Evolutionary conservation across 2,888 invertebrate species (phyloP), one percentile per base, ranked within the genome.

Genomic region (Ichneumoninae sp.): DNA sequence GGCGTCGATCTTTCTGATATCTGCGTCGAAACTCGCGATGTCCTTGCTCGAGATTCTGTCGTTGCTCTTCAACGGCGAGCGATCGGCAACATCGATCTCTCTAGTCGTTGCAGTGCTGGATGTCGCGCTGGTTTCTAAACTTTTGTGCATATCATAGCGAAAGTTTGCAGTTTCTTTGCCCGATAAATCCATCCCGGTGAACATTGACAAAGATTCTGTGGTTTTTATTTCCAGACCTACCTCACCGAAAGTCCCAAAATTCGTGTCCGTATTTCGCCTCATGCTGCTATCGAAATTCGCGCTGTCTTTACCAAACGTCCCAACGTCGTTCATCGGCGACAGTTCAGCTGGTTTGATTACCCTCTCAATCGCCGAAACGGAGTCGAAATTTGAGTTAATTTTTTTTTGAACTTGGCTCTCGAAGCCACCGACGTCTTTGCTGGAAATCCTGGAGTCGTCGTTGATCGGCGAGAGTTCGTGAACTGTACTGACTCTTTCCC

Each of bases 61-160:
- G 16, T 40, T n/a, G 22, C 54, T 52, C 1, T 40, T 66, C 26
- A 66, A 40, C 40, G 54, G 54, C 52, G 66, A 66, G 5, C 40
- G 30, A 26, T 80, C 82, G 62, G 74, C 30, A 77, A 77, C 10
- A 65, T 33, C 50, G 47, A 44, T 72, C 1, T 83, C 74, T 44
- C 54, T 33, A 22, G 22, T 36, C 30, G 33, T 26, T 44, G 36
- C 26, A 0, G 1, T 36, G n/a, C 47, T 50, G 19, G 65, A 50
- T 22, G 68, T 50, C 22, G 33, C 50, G 70, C 40, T 22, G 1
- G 52, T 1, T 26, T 77, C 65, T 36, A 26, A 1, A 50, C 8
- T 70, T 62, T 65, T 69, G 10, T 69, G 44, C 3, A 10, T 22
- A 50, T 71, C 22, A 22, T 65, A 68, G 10, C 36, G n/a, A 4